Evolutionary conservation across 2,797 vertebrate genomes (phyloP).

Genomic region (Sternotherus odoratus): DNA sequence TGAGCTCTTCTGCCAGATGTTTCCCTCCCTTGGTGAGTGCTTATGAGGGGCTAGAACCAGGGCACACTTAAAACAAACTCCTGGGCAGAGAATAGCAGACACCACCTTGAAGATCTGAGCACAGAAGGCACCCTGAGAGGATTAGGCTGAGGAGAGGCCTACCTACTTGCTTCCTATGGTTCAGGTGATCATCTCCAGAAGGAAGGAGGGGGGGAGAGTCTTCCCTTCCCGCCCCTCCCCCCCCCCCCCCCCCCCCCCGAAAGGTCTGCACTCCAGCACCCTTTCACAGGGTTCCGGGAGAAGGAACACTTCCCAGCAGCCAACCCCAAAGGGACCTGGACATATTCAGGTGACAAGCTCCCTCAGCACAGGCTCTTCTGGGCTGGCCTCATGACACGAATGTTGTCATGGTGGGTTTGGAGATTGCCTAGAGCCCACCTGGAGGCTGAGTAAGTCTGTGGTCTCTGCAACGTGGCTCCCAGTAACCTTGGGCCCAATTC

Average conservation of each 20-base stretch:
- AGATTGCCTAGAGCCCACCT: not conserved
- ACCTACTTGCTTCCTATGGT: not conserved
- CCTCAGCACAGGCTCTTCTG: not conserved
- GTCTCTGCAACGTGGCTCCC: not conserved
- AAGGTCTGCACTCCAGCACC: not conserved
- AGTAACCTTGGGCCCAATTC: not conserved
- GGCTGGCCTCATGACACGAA: not conserved
- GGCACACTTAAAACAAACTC: not conserved
- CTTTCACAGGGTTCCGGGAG: not conserved
- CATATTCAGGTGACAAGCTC: fast-evolving
- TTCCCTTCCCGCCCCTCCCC: no score
- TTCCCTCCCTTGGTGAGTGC: constrained; percentile 52
- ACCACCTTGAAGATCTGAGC: fast-evolving
- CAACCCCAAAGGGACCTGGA: not conserved
- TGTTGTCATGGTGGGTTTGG: not conserved
- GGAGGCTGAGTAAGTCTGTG: not conserved
- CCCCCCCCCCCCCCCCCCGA: not conserved
- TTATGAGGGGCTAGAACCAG: not conserved
- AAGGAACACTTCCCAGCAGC: not conserved
- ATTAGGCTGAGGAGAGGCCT: not conserved
- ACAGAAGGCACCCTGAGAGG: not conserved
- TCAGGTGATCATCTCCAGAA: not conserved
- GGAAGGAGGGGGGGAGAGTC: not conserved
- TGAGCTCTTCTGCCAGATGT: constrained; percentile 34
- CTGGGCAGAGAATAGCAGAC: not conserved